Evolutionary conservation across 2,797 vertebrate species (phyloP).

Genomic region (Urophycis tenuis): DNA sequence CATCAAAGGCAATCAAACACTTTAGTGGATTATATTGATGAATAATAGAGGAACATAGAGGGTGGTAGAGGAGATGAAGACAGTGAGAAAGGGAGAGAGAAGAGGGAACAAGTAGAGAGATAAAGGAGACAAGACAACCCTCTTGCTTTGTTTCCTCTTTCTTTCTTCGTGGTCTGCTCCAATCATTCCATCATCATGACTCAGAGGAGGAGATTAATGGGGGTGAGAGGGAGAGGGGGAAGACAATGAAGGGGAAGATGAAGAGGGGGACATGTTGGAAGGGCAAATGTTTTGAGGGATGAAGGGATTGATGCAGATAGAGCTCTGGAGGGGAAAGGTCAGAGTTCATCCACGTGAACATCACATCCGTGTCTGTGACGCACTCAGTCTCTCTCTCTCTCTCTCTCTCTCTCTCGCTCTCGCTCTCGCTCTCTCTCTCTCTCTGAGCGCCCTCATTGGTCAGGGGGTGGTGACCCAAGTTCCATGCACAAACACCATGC

Average conservation of each 20-base stretch:
- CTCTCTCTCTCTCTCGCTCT: too few species aligned
- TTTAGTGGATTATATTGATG: conserved; percentile 17
- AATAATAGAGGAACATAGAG: neutral
- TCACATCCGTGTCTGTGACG: conserved; percentile 41
- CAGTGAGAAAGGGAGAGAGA: too few species aligned
- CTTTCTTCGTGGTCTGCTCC: neutral
- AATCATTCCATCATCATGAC: neutral
- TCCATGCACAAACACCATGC: conserved; percentile 61
- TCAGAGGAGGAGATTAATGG: neutral
- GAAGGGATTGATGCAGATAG: neutral
- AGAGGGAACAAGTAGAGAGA: neutral
- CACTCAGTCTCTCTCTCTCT: conserved; percentile 7
- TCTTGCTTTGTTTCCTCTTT: neutral
- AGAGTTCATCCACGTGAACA: conserved; percentile 25
- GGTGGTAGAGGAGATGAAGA: neutral
- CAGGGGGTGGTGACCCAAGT: conserved; percentile 42
- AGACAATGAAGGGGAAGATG: neutral
- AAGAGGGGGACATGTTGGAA: neutral
- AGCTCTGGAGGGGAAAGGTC: conserved; percentile 27
- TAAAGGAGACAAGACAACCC: neutral
- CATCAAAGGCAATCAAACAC: neutral
- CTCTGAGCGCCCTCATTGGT: conserved; percentile 37
- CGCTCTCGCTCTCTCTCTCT: neutral
- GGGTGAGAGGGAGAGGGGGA: conserved; percentile 2
- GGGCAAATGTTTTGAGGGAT: conserved; percentile 7